These are phyloP conservation scores for Thunnus thynnus DNA, from an alignment of 2,113 vertebrate genomes.

Conservation along the genomic window DNA sequence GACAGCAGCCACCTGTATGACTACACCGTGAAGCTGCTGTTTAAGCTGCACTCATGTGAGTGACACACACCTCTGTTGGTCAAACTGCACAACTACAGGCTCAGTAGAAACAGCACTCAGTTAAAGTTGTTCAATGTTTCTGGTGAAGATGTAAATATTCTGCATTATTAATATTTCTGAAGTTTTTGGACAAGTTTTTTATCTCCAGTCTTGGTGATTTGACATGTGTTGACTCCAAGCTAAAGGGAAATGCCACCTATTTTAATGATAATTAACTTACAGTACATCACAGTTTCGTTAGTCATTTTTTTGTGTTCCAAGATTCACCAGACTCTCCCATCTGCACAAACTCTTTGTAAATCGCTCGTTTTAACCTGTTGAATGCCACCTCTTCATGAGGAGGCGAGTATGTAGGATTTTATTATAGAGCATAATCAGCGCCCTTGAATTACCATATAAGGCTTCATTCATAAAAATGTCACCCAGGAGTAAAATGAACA, in stretches of 20 bases:
- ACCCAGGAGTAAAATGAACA: no score
- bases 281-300: neutral
- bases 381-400: no score
- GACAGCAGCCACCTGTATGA: constrained; percentile 98
- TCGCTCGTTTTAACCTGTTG: no score
- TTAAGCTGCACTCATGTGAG: constrained; percentile 99
- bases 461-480: no score
- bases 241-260: constrained; percentile 8
- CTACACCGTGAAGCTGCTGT: constrained; percentile 97
- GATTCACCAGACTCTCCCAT: no score
- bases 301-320: no score
- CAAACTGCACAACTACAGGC: constrained; percentile 2
- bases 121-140: neutral
- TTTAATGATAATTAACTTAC: neutral
- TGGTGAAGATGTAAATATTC: neutral
- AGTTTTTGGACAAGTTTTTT: neutral
- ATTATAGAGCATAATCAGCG: no score
- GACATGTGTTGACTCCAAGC: neutral
- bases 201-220: neutral
- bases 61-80: constrained; percentile 56
- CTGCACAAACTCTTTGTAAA: no score
- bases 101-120: neutral
- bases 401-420: no score
- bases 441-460: no score
- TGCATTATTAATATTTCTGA: neutral